Base-by-base conservation (phyloP, 2,797 vertebrate genomes). In the Melanotaenia boesemani region DNA sequence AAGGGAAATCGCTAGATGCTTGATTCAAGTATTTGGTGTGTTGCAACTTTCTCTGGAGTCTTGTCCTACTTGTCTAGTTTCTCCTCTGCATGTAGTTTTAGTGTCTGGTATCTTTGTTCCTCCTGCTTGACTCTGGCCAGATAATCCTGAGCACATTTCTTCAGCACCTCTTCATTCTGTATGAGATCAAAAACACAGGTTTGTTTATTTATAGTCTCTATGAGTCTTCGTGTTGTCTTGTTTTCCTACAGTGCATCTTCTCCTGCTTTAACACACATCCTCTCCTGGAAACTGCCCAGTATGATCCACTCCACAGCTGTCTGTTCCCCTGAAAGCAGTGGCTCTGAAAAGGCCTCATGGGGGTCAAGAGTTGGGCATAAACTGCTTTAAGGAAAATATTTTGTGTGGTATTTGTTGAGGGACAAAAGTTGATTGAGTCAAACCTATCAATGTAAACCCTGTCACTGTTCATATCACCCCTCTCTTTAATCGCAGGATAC, bases 71-170 rank as follows among this genome's bases (percentile, higher is more conserved):
- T 98, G 93, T 99, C 96, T 1, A 99, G 87, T 82, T 99, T 99
- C 82, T 99, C 98, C 72, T 99, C 98, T 0, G 98, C 97, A 0
- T 99, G 98, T 72, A 97, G 79, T 87, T 99, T 99, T 64, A 99
- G 95, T 7, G 98, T 98, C 89, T 98, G 97, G 46, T 99, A 99
- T 5, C 98, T 92, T 86, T 98, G 97, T 72, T 99, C 97, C 41
- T 99, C 98, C 76, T 99, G 97, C 79, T 97, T 98, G 63, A 99
- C 96, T 50, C 98, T 93, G 26, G 94, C 91, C 74, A 99, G 92
- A 77, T 98, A 99, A 81, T 99, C 98, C 78, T 99, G 97, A 72
- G 98, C 98, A 73, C 97, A 99, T 80, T 97, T 99, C 91, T 99
- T 99, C 87, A 99, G 92, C 58, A 96, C 96, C 80, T 99, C 98